Evolutionary conservation across 2,113 vertebrate genomes (phyloP), one percentile per base, ranked within the genome.

Genomic region (Beaufortia kweichowensis): DNA sequence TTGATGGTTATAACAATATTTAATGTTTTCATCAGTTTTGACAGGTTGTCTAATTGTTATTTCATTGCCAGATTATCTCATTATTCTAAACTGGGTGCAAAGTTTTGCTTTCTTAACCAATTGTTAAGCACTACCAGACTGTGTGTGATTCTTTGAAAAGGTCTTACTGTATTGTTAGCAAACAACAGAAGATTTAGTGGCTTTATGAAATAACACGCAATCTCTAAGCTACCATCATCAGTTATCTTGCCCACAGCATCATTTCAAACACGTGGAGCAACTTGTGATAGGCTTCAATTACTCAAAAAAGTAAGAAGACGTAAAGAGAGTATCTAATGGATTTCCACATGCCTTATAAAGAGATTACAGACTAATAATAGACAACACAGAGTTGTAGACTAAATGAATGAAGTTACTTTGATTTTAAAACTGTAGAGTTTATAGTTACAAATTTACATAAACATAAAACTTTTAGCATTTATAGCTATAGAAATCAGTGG

Each of bases 241-340:
- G 15, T 66, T 43, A 15, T 66, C 29, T 64, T 46, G 79, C 75
- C 41, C 12, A 53, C 50, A 67, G 61, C 62, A 12, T 59, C 53
- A 73, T 55, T 61, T 55, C 29, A 35, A 56, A 33, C 67, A 70
- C 6, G 67, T 70, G 67, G 10, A 70, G 24, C 23, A 70, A 12
- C 48, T 77, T 67, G 65, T 76, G 64, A 73, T 55, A 41, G n/a
- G 39, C 59, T 53, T 41, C 26, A 67, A 66, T 55, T 12, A 24
- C n/a, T 23, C 26, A 3, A 29, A 67, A 77, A 17, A 66, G 43
- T n/a, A n/a, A n/a, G n/a, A 41, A 70, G 70, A 63, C 41, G 46
- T 71, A 17, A 26, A 35, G 6, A 76, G 31, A 46, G 48, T 33
- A 77, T 35, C 39, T 48, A 65, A 71, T 76, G 26, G 12, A 57